Evolutionary conservation across 2,888 invertebrate genomes (phyloP).

Genomic region (Pimpla rufipes): DNA sequence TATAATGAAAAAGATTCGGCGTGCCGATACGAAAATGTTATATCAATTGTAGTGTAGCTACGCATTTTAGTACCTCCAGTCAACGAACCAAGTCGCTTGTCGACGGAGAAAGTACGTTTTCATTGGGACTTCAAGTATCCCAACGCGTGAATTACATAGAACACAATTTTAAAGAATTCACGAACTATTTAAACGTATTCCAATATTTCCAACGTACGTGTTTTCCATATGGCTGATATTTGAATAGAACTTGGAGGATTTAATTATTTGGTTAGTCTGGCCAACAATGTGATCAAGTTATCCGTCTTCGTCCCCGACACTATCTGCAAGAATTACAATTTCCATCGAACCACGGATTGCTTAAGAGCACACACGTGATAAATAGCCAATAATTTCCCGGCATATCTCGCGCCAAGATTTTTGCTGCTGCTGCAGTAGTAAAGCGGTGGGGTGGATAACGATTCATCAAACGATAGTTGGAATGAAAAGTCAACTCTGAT

Average conservation of each 20-base stretch:
- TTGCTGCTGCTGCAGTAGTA: background rate
- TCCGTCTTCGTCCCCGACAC: background rate
- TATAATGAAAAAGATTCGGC: too few species aligned
- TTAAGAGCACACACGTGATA: conserved; percentile 15
- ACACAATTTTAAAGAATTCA: too few species aligned
- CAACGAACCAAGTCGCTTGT: too few species aligned
- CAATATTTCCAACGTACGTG: too few species aligned
- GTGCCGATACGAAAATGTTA: too few species aligned
- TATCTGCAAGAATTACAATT: background rate
- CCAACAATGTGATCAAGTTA: background rate
- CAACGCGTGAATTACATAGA: too few species aligned
- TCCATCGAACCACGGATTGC: conserved; percentile 1
- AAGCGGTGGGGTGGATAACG: background rate
- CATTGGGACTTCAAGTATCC: too few species aligned
- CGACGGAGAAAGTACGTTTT: too few species aligned
- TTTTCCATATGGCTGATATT: too few species aligned
- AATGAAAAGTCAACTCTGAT: conserved; percentile 13
- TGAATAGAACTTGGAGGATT: background rate
- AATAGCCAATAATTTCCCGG: conserved; percentile 9
- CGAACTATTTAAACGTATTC: too few species aligned
- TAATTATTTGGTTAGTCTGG: background rate
- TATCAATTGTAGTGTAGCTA: too few species aligned
- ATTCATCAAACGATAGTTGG: conserved; percentile 14
- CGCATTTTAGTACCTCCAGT: too few species aligned
- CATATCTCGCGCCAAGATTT: background rate